Evolutionary conservation across 92 coral and sea anemone genomes (phyloP), one percentile per base, ranked within the genome.

Genomic region (Palythoa heliodiscus): DNA sequence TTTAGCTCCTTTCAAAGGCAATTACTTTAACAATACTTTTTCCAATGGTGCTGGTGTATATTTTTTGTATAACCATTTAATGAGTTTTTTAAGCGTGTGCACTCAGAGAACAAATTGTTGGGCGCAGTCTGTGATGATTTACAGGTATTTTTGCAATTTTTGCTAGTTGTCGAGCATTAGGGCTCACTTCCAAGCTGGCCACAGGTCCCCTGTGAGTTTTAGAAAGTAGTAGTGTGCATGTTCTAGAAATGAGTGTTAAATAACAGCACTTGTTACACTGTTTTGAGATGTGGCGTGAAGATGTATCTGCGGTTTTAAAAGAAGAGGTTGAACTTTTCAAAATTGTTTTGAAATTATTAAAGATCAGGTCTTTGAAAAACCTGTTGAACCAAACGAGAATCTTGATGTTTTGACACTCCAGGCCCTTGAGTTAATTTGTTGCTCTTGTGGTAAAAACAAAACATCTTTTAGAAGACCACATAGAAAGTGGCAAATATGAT

Each of bases 381-480:
- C 19, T 0, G 85, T 81, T 23, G 75, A 81, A 61, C 73, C 73
- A n/a, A 64, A 48, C 66, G 1, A 58, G 43, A 22, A 64, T 19
- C 63, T 66, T 66, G 85, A 81, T 64, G 58, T 70, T 17, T 52
- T 81, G 39, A 66, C 75, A 38, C 64, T 82, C 74, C 75, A 40
- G 67, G 86, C 86, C 39, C 74, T 82, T 39, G 86, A 82, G 39
- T 70, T 82, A 68, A 66, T 82, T 67, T 47, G 86, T 75, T 48
- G 63, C 76, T 29, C 50, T 82, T 68, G 86, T 67, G 11, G 74
- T 80, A 14, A 80, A 82, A 82, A 82, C 76, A 10, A 82, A 82
- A 61, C 86, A 48, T 3, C 63, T 82, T 61, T 82, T 82, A 52
- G 60, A 50, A 25, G 86, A 68, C 86, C 77, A 68, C 40, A 13